Conservation (phyloP, 2,113 vertebrate genomes). For the Rattus rattus region DNA sequence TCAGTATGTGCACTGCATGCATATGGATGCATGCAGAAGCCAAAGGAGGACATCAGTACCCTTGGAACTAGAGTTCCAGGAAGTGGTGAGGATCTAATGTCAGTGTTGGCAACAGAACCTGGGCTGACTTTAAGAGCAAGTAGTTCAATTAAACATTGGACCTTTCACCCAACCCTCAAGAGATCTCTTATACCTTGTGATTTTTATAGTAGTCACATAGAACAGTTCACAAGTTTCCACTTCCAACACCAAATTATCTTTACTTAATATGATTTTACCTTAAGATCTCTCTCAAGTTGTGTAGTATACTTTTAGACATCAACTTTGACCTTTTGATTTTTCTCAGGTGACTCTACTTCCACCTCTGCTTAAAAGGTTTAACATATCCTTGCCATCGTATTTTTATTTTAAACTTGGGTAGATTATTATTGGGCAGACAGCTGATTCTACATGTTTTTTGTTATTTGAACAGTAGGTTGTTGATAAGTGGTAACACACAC, state of each 20-base stretch:
- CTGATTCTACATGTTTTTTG: background rate
- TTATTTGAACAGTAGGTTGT: background rate
- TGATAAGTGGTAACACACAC: background rate
- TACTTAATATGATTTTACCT: background rate
- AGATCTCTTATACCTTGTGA: background rate
- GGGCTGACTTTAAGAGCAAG: background rate
- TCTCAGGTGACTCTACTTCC: background rate
- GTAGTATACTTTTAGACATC: background rate
- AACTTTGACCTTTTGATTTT: background rate
- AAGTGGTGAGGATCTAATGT: background rate
- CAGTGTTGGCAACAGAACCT: background rate
- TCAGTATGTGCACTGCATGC: no score
- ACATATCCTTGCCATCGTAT: background rate
- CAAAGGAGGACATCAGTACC: no score
- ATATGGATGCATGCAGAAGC: background rate
- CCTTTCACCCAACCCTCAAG: background rate
- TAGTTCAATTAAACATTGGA: background rate
- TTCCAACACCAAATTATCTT: background rate
- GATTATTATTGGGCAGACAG: background rate
- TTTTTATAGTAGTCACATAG: background rate
- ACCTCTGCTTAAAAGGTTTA: background rate
- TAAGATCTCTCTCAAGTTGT: background rate
- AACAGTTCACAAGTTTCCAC: slow-evolving; percentile 1
- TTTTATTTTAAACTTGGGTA: background rate
- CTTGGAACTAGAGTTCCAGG: background rate